Percentiles rank a stretch among this genome's conserved stretches.
These are phyloP conservation scores for Coregonus sp. DNA, from an alignment of 2,797 vertebrate species.

Conservation along the genomic window DNA sequence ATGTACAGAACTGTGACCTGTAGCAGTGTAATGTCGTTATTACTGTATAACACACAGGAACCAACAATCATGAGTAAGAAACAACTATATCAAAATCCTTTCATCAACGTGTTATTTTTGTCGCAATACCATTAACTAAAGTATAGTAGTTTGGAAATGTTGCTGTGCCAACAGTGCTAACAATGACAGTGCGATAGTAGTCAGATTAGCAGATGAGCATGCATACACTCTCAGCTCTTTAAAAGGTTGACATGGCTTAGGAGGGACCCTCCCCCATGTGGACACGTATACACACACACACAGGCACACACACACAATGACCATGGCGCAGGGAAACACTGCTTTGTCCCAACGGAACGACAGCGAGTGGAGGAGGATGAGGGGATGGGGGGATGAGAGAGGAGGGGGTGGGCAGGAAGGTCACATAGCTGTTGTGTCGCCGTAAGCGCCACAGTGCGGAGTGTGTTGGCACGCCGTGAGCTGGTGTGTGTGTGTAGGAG, in stretches of 20 bases:
- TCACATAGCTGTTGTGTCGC: constrained; percentile 58
- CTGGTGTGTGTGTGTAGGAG: constrained; percentile 49
- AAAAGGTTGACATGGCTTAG: neutral
- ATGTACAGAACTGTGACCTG: neutral
- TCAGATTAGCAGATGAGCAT: neutral
- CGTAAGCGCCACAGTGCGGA: constrained; percentile 48
- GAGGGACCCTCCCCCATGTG: neutral
- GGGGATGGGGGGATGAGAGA: constrained; percentile 27
- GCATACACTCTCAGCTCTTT: neutral
- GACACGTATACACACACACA: neutral
- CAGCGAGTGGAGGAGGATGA: neutral
- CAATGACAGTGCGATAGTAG: neutral
- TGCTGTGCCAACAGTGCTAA: neutral
- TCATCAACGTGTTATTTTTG: no score
- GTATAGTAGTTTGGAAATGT: no score
- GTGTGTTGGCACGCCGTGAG: constrained; percentile 53
- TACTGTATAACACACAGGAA: neutral
- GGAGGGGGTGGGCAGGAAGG: constrained; percentile 48
- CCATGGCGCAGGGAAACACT: constrained; percentile 2
- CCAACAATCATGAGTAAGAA: neutral
- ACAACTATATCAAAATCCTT: neutral
- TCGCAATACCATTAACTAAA: no score
- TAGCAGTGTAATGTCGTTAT: neutral
- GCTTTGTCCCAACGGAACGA: constrained; percentile 36
- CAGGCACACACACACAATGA: constrained; percentile 3